These are phyloP conservation scores for Tympanuchus pallidicinctus DNA, from an alignment of 2,113 vertebrate species.

Conservation along the genomic window DNA sequence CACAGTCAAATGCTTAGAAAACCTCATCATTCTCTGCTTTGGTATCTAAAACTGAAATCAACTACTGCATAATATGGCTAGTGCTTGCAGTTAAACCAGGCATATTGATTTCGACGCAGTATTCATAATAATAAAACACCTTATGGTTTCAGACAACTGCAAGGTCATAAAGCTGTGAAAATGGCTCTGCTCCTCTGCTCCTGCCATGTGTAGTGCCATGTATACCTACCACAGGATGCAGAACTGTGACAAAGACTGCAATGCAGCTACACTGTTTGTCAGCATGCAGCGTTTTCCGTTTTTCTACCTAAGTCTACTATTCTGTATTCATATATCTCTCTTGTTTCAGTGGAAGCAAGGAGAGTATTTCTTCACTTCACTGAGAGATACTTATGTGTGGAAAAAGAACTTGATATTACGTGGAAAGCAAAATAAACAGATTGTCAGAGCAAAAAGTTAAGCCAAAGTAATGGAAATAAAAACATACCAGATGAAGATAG, in stretches of 20 bases:
- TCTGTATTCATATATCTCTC: neutral
- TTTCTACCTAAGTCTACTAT: neutral
- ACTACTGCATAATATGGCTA: neutral
- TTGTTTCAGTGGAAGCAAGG: neutral
- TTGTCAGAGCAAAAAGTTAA: neutral
- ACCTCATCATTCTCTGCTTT: neutral
- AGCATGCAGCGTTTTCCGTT: neutral
- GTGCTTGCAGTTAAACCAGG: neutral
- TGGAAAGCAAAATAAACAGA: neutral
- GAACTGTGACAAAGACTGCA: neutral
- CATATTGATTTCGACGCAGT: neutral
- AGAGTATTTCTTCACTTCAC: neutral
- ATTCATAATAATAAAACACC: neutral
- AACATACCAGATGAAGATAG: neutral
- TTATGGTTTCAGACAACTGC: neutral
- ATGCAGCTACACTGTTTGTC: accelerated
- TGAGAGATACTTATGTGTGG: neutral
- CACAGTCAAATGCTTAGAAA: neutral
- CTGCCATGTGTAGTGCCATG: neutral
- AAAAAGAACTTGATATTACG: neutral
- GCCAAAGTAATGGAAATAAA: neutral
- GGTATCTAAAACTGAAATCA: neutral
- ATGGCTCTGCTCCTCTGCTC: neutral
- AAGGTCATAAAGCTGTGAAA: neutral
- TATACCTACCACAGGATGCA: accelerated